These are phyloP conservation scores for Propithecus perrieri DNA, from an alignment of 2,797 vertebrate species.

Conservation along the genomic window DNA sequence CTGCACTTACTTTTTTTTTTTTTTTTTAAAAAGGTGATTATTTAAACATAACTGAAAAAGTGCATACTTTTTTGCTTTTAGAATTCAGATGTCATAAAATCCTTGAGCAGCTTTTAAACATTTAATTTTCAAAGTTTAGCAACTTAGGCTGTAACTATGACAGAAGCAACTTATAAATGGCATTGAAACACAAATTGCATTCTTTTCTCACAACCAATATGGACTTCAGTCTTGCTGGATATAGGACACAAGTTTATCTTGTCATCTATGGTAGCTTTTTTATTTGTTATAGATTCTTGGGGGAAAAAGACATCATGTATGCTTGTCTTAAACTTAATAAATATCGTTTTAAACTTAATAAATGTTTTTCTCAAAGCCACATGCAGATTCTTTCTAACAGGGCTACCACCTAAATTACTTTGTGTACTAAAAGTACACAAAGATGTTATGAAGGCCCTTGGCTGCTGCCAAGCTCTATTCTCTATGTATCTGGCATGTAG, in stretches of 20 bases:
- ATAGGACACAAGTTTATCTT: not conserved
- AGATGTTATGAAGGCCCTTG: not conserved
- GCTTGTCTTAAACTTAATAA: not conserved
- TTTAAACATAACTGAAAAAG: conserved; percentile 22
- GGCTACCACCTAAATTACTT: not conserved
- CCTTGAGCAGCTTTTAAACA: conserved; percentile 45
- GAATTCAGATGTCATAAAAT: conserved; percentile 34
- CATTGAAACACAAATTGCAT: conserved; percentile 22
- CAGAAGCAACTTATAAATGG: conserved; percentile 50
- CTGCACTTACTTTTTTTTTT: not conserved
- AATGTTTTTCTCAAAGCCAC: not conserved
- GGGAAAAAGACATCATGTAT: not conserved
- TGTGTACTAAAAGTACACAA: not conserved
- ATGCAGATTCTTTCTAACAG: conserved; percentile 6
- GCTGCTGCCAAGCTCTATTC: not conserved
- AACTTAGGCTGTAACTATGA: not conserved
- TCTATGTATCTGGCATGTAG: not conserved
- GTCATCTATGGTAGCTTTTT: not conserved
- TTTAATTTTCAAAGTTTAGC: conserved; percentile 28
- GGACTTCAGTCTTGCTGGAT: not conserved
- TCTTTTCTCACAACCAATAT: not conserved
- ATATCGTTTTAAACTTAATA: conserved; percentile 24
- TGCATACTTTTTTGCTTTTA: not conserved
- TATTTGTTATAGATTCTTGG: not conserved
- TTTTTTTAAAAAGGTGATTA: not conserved